Base-by-base conservation (phyloP, 2,797 vertebrate genomes). In the Apogon hyalosoma region DNA sequence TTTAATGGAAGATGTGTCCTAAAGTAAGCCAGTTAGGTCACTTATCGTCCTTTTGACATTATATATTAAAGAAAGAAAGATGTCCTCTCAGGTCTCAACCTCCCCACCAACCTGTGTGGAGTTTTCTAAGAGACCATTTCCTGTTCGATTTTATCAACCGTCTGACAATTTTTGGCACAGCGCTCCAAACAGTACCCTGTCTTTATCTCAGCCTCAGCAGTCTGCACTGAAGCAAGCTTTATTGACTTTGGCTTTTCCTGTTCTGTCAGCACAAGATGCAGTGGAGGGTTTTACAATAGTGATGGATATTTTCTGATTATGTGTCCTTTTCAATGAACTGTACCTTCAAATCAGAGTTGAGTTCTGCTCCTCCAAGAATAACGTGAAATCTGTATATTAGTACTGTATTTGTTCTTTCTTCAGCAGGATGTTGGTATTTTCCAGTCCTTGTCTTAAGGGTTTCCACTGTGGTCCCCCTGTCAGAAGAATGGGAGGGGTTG, bases 171-270 rank as follows among this genome's bases (percentile, higher is more conserved):
- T 79, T 80, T 86, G 81, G 79, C 75, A 54, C 51, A 57, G 71
- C 73, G 31, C 56, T 72, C 61, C 65, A 69, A 79, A 73, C 66
- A 21, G 59, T 28, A 7, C 51, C 68, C 42, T 64, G 66, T 64
- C 81, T 84, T 84, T 86, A 73, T 80, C 75, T 77, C 10, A 4
- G 51, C 71, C 70, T 75, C 80, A 72, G 80, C 80, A 61, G 57
- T 57, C 75, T 73, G 60, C 8, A 3, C 18, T 19, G 0, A 55
- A 74, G 36, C 66, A 76, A 80, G 72, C 79, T 61, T 79, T 86
- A 86, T 92, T 88, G 77, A 83, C 80, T 83, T 80, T 77, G 85
- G 65, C 53, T 61, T 80, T 69, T 47, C 73, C 63, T 13, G 57
- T 78, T 79, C 75, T 71, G 79, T 85, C 76, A 80, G 84, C 78